Evolutionary conservation across 2,888 invertebrate species (phyloP), one percentile per base, ranked within the genome.

Genomic region (Eumacrocentrus americanus): DNA sequence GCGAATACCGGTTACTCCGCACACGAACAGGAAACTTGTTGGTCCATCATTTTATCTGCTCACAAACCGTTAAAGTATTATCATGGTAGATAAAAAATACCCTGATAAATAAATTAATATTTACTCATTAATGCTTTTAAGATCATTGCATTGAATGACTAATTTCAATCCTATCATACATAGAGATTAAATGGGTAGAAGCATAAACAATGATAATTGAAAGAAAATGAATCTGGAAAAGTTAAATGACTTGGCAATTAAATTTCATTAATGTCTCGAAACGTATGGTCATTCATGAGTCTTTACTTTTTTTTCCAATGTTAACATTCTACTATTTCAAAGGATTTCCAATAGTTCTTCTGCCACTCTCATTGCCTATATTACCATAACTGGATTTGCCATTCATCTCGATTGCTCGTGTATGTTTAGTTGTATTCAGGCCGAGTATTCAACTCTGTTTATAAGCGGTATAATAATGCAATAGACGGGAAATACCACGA

Each of bases 401-500:
- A 55, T 55, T 55, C 54, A 55, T 46, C 46, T 34, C 44, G 44
- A 55, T 53, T 37, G 22, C 16, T 51, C 51, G 35, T 12, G 12
- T 42, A 53, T 14, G 7, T 42, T 20, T 12, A 29, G 12, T 53
- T 29, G 14, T 40, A 54, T 54, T 25, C 44, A 44, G 44, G 44
- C 29, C 34, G 44, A 34, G 22, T 38, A 22, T 42, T 16, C 20
- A 55, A 29, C 11, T 29, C 18, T 40, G 22, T 23, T 52, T 22
- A 38, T 37, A n/a, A n/a, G n/a, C n/a, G n/a, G n/a, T 54, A 23
- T 44, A 29, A 25, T 20, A 23, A 35, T 50, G 18, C 34, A 47
- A 46, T 46, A 44, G 37, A 56, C 47, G 55, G 55, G 47, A 56
- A 56, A 56, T 56, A 56, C 55, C 55, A 38, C 37, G 11, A 25